Evolutionary conservation across 2,797 vertebrate genomes (phyloP), one percentile per base, ranked within the genome.

Genomic region (Sarcophilus harrisii): DNA sequence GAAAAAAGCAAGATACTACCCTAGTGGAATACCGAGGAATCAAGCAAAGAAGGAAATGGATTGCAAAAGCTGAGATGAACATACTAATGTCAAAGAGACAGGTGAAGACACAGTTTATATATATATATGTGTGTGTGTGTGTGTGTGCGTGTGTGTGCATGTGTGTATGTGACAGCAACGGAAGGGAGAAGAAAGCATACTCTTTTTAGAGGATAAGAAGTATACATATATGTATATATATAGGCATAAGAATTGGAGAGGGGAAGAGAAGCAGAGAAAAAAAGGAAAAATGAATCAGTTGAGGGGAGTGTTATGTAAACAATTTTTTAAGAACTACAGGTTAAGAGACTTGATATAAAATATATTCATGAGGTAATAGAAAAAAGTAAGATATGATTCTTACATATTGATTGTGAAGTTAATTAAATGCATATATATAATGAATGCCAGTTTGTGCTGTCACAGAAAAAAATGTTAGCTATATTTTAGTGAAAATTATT

Each of bases 401-500:
- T 93, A 32, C 12, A 90, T 73, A 57, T 91, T 94, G 49, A 93
- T 9, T 27, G 58, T 89, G 95, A 92, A 57, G 52, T 21, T 57
- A 16, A 87, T 93, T 93, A 93, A 92, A 93, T 52, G 1, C 58
- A 92, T 58, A 4, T 87, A 11, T 91, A 62, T 10, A 93, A 21
- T 57, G 38, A 81, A 91, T 91, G 66, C 5, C 60, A 91, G 4
- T 49, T 16, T 90, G 30, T 14, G 6, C 92, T 13, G 45, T 94
- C 92, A 94, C 57, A 97, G 90, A 54, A 90, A 96, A n/a, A 73
- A 92, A 62, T 28, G 24, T 57, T 81, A 92, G 66, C 66, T 73
- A 58, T 58, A 94, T 90, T 94, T 96, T 92, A n/a, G 54, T 32
- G 95, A 97, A 96, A 38, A 73, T 89, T 62, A 93, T 93, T 54